Conservation (phyloP, 2,888 invertebrate genomes). For the Limnephilus lunatus region DNA sequence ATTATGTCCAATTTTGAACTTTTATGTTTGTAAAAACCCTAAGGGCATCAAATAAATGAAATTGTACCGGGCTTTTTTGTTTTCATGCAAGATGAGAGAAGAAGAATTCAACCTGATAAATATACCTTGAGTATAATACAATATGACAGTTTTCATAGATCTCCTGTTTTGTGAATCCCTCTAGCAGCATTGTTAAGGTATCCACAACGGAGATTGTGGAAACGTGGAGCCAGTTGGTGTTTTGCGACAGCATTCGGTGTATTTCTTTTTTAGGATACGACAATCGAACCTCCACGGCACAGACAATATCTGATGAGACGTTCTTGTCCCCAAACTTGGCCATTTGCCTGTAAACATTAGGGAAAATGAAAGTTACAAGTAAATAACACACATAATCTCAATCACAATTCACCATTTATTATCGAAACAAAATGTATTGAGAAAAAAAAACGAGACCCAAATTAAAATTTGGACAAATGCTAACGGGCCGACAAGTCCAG, state of each 20-base stretch:
- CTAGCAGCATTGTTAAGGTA: background rate
- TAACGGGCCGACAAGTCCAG: background rate
- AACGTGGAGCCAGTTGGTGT: constrained; percentile 18
- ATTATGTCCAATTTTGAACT: too few relatives aligned
- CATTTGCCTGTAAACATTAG: constrained; percentile 22
- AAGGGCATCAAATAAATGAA: too few relatives aligned
- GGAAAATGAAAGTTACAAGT: background rate
- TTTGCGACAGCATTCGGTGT: background rate
- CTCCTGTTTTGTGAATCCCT: constrained; percentile 29
- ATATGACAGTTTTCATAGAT: constrained; percentile 48
- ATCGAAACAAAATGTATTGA: too few relatives aligned
- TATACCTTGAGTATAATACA: constrained; percentile 48
- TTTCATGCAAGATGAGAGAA: constrained; percentile 8
- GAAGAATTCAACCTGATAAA: background rate
- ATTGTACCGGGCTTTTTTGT: background rate
- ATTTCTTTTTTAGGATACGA: background rate
- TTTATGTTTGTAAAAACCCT: too few relatives aligned
- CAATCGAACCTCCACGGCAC: background rate
- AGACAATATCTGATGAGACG: background rate
- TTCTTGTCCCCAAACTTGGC: constrained; percentile 32
- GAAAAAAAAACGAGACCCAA: background rate
- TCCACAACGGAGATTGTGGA: constrained; percentile 17
- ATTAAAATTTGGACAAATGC: background rate
- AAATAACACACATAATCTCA: too few relatives aligned
- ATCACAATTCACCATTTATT: too few relatives aligned